These are phyloP conservation scores for Poecile atricapillus DNA, from an alignment of 2,113 vertebrate genomes.

Conservation along the genomic window DNA sequence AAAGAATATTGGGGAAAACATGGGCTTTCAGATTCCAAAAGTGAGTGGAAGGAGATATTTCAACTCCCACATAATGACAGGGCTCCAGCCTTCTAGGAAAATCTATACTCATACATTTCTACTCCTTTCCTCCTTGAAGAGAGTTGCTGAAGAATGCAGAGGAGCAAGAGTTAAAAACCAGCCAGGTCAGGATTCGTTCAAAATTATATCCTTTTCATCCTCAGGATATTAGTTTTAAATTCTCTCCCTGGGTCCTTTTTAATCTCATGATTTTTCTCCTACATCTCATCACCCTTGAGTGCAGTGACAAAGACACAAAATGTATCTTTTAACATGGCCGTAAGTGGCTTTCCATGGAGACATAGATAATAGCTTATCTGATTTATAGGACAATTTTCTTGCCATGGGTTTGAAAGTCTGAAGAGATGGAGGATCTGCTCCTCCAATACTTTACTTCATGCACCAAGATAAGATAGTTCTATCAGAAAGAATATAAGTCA, in stretches of 20 bases:
- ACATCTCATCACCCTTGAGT: neutral
- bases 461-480: neutral
- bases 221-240: conserved; percentile 24
- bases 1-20: neutral
- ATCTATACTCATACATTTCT: neutral
- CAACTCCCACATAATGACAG: neutral
- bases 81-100: neutral
- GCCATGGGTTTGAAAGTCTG: conserved; percentile 12
- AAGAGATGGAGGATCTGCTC: conserved; percentile 10
- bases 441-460: neutral
- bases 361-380: conserved; percentile 16
- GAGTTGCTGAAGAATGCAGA: neutral
- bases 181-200: neutral
- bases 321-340: neutral
- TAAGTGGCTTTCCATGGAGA: conserved; percentile 13
- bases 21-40: neutral
- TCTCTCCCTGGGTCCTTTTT: neutral
- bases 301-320: conserved; percentile 26
- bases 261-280: neutral
- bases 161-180: neutral
- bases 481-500: neutral
- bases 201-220: neutral
- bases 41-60: neutral
- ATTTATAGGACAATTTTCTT: conserved; percentile 42
- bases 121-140: neutral